Evolutionary conservation across 2,113 vertebrate species (phyloP).

Genomic region (Engraulis encrasicolus): DNA sequence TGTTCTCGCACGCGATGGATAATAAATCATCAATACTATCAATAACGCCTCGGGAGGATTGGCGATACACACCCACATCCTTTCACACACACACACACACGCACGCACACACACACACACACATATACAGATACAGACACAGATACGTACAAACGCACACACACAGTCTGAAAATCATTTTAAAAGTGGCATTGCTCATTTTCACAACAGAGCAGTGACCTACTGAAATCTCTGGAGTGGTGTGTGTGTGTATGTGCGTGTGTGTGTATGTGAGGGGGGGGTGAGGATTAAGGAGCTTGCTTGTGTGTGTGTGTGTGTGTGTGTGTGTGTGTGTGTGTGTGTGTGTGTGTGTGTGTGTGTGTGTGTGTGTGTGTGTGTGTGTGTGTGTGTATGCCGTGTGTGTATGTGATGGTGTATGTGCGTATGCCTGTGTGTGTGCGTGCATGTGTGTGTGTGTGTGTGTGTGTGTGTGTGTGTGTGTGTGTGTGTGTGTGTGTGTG

Average conservation of each 20-base stretch:
- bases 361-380: constrained; percentile 10
- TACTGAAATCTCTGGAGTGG: too few species aligned
- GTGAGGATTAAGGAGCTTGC: neutral
- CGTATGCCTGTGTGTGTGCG: neutral
- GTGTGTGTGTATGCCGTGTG: neutral
- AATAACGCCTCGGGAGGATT: neutral
- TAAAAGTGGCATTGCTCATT: neutral
- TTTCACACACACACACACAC: neutral
- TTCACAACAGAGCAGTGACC: neutral
- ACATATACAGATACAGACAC: neutral
- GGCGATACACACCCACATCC: neutral
- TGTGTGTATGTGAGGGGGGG: neutral
- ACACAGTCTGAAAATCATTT: neutral
- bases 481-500: constrained; percentile 1
- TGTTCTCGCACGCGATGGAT: neutral
- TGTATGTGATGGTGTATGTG: neutral
- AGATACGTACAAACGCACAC: too few species aligned
- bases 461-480: neutral
- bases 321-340: neutral
- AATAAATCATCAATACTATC: constrained; percentile 12
- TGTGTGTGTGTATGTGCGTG: too few species aligned
- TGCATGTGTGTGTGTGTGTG: neutral
- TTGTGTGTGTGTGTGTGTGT: neutral
- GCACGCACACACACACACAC: neutral
- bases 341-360: neutral